phyloP scores from a whole-genome alignment of 1,140 invertebrate genomes.

The Apis cerana region DNA sequence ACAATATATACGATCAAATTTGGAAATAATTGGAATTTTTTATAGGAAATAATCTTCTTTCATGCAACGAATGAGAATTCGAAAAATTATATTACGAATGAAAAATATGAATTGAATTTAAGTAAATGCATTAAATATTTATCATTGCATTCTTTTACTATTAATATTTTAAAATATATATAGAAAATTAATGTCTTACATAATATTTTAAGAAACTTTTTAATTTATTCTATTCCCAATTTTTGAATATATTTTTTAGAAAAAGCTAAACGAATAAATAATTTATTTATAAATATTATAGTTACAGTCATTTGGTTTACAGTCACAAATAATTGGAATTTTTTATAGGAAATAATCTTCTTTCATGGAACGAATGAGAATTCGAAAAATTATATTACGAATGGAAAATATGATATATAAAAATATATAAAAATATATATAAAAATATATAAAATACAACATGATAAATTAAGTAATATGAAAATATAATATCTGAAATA shows the following conservation, averaged over 20 bases:
- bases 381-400: too few species aligned
- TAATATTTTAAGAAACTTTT: not conserved
- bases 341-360: too few species aligned
- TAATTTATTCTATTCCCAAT: not conserved
- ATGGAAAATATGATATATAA: too few species aligned
- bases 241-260: not conserved
- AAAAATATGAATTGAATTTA: not conserved
- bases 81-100: conserved; percentile 12
- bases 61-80: conserved; percentile 11
- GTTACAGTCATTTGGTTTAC: too few species aligned
- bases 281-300: not conserved
- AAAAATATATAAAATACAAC: too few species aligned
- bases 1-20: not conserved
- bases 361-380: too few species aligned
- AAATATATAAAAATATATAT: not conserved
- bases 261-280: not conserved
- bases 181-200: not conserved
- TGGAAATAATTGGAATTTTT: too few species aligned
- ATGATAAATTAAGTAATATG: too few species aligned
- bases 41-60: not conserved
- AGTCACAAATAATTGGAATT: too few species aligned
- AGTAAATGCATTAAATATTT: too few species aligned
- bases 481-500: too few species aligned
- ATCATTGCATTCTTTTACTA: not conserved
- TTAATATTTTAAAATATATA: not conserved